A percentile compares a stretch with the other conserved stretches of the same genome.
Conservation (phyloP, 2,888 invertebrate genomes). For the Polia nebulosa region DNA sequence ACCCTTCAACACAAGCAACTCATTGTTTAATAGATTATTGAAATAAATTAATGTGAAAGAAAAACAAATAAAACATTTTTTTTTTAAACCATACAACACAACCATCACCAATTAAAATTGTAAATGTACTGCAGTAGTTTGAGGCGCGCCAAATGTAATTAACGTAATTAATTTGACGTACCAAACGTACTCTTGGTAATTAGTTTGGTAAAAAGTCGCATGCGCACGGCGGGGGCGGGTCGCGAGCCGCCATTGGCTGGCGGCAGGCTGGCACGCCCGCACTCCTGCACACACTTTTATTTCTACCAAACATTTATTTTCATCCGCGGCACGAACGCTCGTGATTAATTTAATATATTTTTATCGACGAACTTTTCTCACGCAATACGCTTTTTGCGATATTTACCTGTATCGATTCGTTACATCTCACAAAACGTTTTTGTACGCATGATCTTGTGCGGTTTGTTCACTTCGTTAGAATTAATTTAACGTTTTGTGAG, state of each 20-base stretch:
- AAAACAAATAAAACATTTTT: conserved; percentile 2
- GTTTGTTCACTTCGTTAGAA: conserved; percentile 62
- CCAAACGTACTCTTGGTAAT: conserved; percentile 75
- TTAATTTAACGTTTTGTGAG: conserved; percentile 50
- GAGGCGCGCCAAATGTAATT: conserved; percentile 77
- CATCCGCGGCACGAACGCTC: conserved; percentile 77
- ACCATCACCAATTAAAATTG: conserved; percentile 73
- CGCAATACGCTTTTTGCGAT: conserved; percentile 80
- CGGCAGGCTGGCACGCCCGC: conserved; percentile 67
- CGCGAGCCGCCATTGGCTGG: conserved; percentile 75
- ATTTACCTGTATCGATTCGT: conserved; percentile 69
- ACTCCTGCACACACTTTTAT: conserved; percentile 73
- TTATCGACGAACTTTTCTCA: conserved; percentile 81
- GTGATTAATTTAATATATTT: conserved; percentile 89
- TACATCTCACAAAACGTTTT: conserved; percentile 69
- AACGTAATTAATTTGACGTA: conserved; percentile 83
- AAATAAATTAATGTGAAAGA: neutral
- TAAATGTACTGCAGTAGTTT: conserved; percentile 64
- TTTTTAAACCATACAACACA: conserved; percentile 33
- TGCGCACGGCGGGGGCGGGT: conserved; percentile 64
- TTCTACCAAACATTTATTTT: conserved; percentile 77
- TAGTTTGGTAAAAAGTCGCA: conserved; percentile 79
- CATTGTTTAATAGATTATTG: neutral
- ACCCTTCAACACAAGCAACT: neutral
- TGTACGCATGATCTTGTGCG: conserved; percentile 62